Base-by-base conservation (phyloP, 2,797 vertebrate genomes). In the Paratrypauchen microcephalus region DNA sequence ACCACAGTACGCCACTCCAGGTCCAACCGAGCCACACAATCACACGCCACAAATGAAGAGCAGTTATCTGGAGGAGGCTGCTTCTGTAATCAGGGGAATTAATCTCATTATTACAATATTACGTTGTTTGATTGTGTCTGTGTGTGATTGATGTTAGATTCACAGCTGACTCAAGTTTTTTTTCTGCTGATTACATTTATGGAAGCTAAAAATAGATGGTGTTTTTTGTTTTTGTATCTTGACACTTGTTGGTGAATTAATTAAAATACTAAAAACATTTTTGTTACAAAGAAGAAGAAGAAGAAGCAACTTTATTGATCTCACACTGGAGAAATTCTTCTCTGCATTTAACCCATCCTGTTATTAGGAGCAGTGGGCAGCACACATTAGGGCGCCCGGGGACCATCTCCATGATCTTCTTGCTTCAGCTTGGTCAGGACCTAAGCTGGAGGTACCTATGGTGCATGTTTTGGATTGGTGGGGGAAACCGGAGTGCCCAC, bases 81-180 rank as follows among this genome's bases (percentile, higher is more conserved):
- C 81, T 84, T 86, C 76, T 80, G 66, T 79, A 79, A 86, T 84
- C 83, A 87, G 75, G 81, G 78, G 70, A 85, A 87, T 89, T 86
- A 86, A 85, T 86, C 74, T 81, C 62, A 78, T 84, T 84, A 84
- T 84, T 81, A 77, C 61, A 50, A 72, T 76, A 77, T 75, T 77
- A 76, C 61, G 66, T 15, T 41, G 56, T 12, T 30, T 81, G 72
- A 73, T 66, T 82, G 11, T 74, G 15, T 74, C 60, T 73, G 23
- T 64, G 36, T 65, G 36, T 68, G 55, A 66, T 65, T 65, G 63
- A 65, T 65, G 47, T 50, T 65, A n/a, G 26, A 65, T 65, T 50
- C 63, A 50, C 63, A 65, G 63, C 63, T 65, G 63, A 65, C 47
- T 50, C 45, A 65, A 65, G 24, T 30, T 50, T 65, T 64, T 45